These are phyloP conservation scores for Montipora efflorescens DNA, from an alignment of 64 coral and sea anemone genomes.

Conservation along the genomic window DNA sequence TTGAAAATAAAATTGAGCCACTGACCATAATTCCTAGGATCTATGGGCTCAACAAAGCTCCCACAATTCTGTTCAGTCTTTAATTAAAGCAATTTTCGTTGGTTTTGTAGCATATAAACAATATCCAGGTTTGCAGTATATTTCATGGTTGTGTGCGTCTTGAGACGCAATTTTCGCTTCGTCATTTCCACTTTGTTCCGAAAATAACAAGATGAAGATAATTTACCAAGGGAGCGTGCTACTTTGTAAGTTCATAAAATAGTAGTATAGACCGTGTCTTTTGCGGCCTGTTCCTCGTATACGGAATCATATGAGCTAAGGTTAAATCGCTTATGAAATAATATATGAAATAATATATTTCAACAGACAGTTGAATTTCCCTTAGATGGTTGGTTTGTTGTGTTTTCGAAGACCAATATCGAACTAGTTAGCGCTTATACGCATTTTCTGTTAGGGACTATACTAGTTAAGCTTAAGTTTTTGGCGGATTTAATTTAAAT, in stretches of 20 bases:
- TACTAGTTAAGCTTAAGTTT: too few species aligned
- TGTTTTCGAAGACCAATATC: too few species aligned
- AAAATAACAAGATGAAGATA: slow-evolving; percentile 14
- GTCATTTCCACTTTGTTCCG: background rate
- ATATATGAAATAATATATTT: too few species aligned
- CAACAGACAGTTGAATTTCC: too few species aligned
- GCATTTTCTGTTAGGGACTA: too few species aligned
- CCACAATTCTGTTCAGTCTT: background rate
- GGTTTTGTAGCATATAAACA: background rate
- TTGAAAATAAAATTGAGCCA: background rate
- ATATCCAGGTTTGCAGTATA: background rate
- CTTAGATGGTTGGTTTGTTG: too few species aligned
- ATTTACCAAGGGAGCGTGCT: background rate
- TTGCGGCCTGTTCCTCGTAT: too few species aligned
- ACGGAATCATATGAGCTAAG: too few species aligned
- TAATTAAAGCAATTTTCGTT: too few species aligned
- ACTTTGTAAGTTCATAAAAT: background rate
- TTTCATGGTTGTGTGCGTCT: background rate
- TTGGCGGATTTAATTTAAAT: too few species aligned
- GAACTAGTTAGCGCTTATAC: too few species aligned
- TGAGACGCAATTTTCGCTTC: background rate
- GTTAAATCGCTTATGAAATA: too few species aligned
- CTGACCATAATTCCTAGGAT: background rate
- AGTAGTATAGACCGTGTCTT: background rate
- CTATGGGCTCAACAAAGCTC: background rate